A percentile compares a stretch with the other conserved stretches of the same genome.
Evolutionary conservation across 2,888 invertebrate species (phyloP).

Genomic region (Diplolepis rosae): DNA sequence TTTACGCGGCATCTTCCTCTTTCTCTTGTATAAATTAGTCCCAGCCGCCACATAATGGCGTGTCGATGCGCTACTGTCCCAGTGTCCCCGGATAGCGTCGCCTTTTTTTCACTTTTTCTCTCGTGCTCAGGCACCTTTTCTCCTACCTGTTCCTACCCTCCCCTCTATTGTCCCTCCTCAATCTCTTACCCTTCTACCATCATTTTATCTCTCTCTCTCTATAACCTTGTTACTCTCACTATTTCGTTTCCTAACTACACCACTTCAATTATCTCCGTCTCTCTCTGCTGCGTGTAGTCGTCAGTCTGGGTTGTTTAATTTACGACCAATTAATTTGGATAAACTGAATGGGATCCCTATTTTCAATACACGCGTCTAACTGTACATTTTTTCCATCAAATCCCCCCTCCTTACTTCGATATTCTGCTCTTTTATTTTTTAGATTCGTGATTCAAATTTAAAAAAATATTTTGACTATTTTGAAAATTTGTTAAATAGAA

Average conservation of each 20-base stretch:
- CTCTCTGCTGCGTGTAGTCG: constrained; percentile 50
- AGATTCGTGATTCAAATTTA: constrained; percentile 21
- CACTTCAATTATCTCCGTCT: constrained; percentile 14
- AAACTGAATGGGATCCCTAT: constrained; percentile 69
- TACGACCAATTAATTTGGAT: constrained; percentile 75
- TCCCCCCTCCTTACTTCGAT: constrained; percentile 34
- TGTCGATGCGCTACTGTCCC: constrained; percentile 73
- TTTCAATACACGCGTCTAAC: constrained; percentile 72
- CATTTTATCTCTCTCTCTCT: constrained; percentile 38
- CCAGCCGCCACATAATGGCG: constrained; percentile 73
- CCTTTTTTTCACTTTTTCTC: constrained; percentile 48
- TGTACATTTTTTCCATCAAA: constrained; percentile 60
- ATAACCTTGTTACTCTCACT: constrained; percentile 34
- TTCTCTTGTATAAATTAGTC: constrained; percentile 74
- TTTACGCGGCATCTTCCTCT: constrained; percentile 68
- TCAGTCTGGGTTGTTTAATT: constrained; percentile 69
- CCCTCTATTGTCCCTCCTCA: constrained; percentile 32
- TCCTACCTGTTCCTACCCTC: constrained; percentile 35
- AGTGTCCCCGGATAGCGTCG: constrained; percentile 62
- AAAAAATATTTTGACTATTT: too few relatives aligned
- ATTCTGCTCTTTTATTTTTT: constrained; percentile 43
- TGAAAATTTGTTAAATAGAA: too few relatives aligned
- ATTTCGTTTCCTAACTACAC: neutral
- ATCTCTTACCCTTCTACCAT: constrained; percentile 30
- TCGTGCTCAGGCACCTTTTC: constrained; percentile 30